Base-by-base conservation (phyloP, 2,888 invertebrate genomes). In the Uloborus plumipes region DNA sequence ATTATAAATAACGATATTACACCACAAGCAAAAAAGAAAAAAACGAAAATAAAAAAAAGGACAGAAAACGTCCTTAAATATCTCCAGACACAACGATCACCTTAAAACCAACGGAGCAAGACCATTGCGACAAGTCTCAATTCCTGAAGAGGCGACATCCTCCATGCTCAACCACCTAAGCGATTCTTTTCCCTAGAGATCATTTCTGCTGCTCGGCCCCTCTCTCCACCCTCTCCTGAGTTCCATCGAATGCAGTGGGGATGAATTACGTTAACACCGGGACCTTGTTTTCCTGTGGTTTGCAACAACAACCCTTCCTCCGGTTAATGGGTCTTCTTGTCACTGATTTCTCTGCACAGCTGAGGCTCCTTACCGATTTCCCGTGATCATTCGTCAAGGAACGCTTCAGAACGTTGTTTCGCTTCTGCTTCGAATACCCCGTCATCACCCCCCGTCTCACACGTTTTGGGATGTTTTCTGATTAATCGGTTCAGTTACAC, bases 151-250 rank as follows among this genome's bases (percentile, higher is more conserved):
- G 58, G 69, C 58, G 72, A 72, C 79, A 66, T 72, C 79, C 53
- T 79, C 65, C 59, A 65, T 79, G 79, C 79, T 72, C 72, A 72
- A 47, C 51, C 39, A 59, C 66, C 72, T 67, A 72, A 72, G 79
- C 79, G 79, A 53, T 66, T 47, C 79, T 59, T 66, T 79, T 79
- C 79, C 72, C 79, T 79, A 72, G 78, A 78, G 78, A 78, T 72
- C 78, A 72, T 51, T 64, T 62, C 62, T 62, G 31, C n/a, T 50
- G 18, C 59, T 18, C 65, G 15, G 47, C 71, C 71, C 16, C 31
- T 18, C n/a, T 59, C 59, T 59, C 62, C 15, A 0, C 73, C 47
- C 39, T 55, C 39, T 39, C 39, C 39, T 39, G 39, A n/a, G n/a
- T 39, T 39, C 39, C 39, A 39, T 39, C 39, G 39, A 39, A 39